These are phyloP conservation scores for Acleris laterana DNA, from an alignment of 2,888 invertebrate species.

Conservation along the genomic window DNA sequence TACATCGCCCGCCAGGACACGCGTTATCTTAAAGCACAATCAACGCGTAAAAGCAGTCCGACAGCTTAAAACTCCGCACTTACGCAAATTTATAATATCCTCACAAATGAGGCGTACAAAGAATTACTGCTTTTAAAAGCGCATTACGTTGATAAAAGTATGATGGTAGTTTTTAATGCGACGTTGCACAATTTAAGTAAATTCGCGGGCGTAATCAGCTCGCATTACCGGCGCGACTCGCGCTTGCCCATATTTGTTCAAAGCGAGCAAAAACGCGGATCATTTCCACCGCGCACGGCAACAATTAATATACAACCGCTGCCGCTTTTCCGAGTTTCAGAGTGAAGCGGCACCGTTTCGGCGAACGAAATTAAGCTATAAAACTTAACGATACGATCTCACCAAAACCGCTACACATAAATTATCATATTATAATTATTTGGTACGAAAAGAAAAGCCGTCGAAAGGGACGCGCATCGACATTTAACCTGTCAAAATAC, in stretches of 20 bases:
- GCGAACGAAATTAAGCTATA: constrained; percentile 70
- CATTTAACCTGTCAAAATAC: constrained; percentile 69
- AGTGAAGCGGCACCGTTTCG: constrained; percentile 44
- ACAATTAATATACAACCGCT: constrained; percentile 53
- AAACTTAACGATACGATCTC: constrained; percentile 68
- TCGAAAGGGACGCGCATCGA: constrained; percentile 55
- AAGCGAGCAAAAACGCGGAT: constrained; percentile 48
- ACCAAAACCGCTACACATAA: constrained; percentile 54
- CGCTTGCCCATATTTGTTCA: constrained; percentile 48
- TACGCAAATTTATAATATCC: constrained; percentile 35
- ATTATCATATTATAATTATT: constrained; percentile 62
- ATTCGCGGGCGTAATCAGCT: constrained; percentile 46
- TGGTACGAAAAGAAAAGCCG: constrained; percentile 52
- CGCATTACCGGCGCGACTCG: constrained; percentile 39
- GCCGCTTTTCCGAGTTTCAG: constrained; percentile 42
- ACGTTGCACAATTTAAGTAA: constrained; percentile 49
- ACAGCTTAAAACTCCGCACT: constrained; percentile 27
- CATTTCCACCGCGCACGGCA: constrained; percentile 47
- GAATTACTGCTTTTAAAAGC: constrained; percentile 41
- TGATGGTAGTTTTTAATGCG: constrained; percentile 46
- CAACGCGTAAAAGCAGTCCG: constrained; percentile 7
- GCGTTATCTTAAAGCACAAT: constrained; percentile 18
- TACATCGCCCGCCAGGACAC: constrained; percentile 32
- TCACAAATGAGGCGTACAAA: constrained; percentile 32
- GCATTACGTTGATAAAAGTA: constrained; percentile 45